Base-by-base conservation (phyloP, 92 coral and sea anemone species). In the Actinostola sp. region DNA sequence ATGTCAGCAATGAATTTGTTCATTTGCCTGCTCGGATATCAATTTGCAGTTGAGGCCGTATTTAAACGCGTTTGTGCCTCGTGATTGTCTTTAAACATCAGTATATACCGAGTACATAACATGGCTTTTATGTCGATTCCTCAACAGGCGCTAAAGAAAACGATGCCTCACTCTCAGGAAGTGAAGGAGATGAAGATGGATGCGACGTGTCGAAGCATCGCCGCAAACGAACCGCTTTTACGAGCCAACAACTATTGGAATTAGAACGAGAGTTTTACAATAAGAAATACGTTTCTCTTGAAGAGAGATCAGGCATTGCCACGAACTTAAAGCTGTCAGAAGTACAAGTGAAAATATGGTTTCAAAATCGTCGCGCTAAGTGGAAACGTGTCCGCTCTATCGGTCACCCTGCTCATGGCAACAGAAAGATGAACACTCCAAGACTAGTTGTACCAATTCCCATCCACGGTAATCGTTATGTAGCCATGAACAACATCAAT, bases 281-380 rank as follows among this genome's bases (percentile, higher is more conserved):
- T 28, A 94, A 91, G 82, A 94, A 94, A 61, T 94, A 94, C 51
- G 89, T 94, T 7, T 88, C 98, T 11, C 80, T 94, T 60, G 98
- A 94, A 66, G 98, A 94, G 61, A 77, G 98, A 62, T 94, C 98
- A 3, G 92, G 80, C 34, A 94, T 94, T 78, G 98, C 98, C 4
- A 84, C 85, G 45, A 85, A 87, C 66, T 82, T 94, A 41, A 85
- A 89, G 54, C 87, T 94, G 12, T 85, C 94, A 13, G 98, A 94
- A 63, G 96, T 91, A 23, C 98, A 94, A 83, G 98, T 94, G 44
- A 94, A 94, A 83, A 94, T 94, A 59, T 94, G 98, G 98, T 94
- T 94, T 72, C 98, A 94, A 82, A 94, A 94, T 61, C 88, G 98
- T 41, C 88, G 98, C 12, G 98, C 98, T n/a, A 94, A 94, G 62